Conservation (phyloP, 2,113 vertebrate species). For the Tetrax tetrax region DNA sequence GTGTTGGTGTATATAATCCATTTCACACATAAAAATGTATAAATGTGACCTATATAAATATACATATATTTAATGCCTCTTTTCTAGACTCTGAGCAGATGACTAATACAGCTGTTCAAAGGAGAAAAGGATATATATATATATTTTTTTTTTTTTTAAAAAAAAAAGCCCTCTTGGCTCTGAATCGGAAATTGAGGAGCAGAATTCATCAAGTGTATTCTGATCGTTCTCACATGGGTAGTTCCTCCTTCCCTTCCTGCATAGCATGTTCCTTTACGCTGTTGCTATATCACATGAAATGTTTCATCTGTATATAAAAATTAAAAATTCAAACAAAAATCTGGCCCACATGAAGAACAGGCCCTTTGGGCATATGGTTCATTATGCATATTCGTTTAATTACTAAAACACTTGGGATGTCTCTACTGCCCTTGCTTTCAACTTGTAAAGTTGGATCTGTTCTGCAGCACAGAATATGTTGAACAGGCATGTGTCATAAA, state of each 20-base stretch:
- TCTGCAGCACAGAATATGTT: slow-evolving; percentile 70
- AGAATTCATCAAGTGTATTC: slow-evolving; percentile 46
- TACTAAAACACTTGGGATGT: slow-evolving; percentile 85
- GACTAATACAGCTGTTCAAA: slow-evolving; percentile 73
- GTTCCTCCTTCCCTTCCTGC: slow-evolving; percentile 53
- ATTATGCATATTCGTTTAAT: slow-evolving; percentile 90
- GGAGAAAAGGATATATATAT: slow-evolving; percentile 24
- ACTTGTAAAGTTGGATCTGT: slow-evolving; percentile 79
- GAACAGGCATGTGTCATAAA: slow-evolving; percentile 67
- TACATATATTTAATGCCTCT: slow-evolving; percentile 47
- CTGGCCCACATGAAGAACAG: slow-evolving; percentile 84
- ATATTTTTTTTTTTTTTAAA: not conserved
- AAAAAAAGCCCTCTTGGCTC: slow-evolving; percentile 49
- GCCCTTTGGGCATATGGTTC: slow-evolving; percentile 88
- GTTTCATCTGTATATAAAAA: slow-evolving; percentile 87
- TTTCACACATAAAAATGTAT: slow-evolving; percentile 48
- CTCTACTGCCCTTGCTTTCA: slow-evolving; percentile 84
- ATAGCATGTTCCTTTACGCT: slow-evolving; percentile 65
- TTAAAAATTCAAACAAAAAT: slow-evolving; percentile 90
- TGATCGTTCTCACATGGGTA: slow-evolving; percentile 30
- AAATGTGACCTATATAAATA: slow-evolving; percentile 63
- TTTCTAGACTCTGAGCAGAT: slow-evolving; percentile 70
- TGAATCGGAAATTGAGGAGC: slow-evolving; percentile 61
- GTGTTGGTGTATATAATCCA: slow-evolving; percentile 59
- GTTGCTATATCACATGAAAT: slow-evolving; percentile 72